A percentile compares a stretch with the other conserved stretches of the same genome.
phyloP scores from a whole-genome alignment of 35 echinoderm and acorn worm species.

The Acanthaster planci region DNA sequence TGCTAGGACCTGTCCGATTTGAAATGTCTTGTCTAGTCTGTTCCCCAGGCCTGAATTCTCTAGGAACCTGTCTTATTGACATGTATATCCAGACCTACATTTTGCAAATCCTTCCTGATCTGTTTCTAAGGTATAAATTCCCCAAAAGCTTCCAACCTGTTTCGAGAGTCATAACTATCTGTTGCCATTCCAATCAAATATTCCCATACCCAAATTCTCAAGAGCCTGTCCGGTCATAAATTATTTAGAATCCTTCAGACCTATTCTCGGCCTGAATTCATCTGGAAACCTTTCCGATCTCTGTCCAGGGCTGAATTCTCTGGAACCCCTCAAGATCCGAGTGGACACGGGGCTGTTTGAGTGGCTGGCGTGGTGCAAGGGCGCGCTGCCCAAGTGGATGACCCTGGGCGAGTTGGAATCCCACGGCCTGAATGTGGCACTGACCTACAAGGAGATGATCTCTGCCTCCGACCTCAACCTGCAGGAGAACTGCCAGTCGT shows the following conservation, averaged over 20 bases:
- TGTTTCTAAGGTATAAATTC: too few species aligned
- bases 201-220: too few species aligned
- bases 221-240: too few species aligned
- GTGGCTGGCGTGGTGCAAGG: conserved; percentile 96
- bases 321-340: conserved; percentile 62
- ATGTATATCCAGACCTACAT: too few species aligned
- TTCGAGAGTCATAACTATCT: too few species aligned
- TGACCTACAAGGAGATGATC: conserved; percentile 73
- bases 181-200: too few species aligned
- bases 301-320: conserved; percentile 66
- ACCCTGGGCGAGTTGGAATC: conserved; percentile 65
- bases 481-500: conserved; percentile 82
- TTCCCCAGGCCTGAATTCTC: conserved; percentile 17
- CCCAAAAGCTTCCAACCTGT: too few species aligned
- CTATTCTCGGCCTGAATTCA: neutral
- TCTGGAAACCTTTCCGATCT: conserved; percentile 34
- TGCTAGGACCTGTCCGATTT: too few species aligned
- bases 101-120: too few species aligned
- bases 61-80: too few species aligned
- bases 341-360: conserved; percentile 86
- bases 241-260: too few species aligned
- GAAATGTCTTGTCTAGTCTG: too few species aligned
- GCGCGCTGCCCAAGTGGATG: conserved; percentile 86
- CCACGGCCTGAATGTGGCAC: conserved; percentile 72
- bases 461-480: conserved; percentile 60